phyloP scores from a whole-genome alignment of 2,113 vertebrate genomes.

The Phalacrocorax carbo region DNA sequence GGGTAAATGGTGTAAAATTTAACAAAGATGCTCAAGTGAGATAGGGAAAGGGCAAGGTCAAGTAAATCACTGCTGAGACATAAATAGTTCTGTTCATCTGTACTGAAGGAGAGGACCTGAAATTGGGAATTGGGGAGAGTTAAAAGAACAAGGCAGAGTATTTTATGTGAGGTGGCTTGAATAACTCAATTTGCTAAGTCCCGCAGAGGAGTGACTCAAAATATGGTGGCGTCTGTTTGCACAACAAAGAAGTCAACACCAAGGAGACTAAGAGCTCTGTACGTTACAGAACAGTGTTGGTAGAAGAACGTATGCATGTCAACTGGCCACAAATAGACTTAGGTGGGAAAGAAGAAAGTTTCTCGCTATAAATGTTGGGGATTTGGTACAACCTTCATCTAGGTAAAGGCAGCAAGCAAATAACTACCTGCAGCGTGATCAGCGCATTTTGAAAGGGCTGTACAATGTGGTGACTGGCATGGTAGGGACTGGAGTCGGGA shows the following conservation, averaged over 20 bases:
- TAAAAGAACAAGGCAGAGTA: background rate
- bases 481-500: rapidly evolving
- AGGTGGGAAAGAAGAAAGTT: background rate
- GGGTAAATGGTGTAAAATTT: background rate
- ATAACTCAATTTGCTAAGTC: background rate
- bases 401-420: background rate
- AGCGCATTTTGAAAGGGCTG: background rate
- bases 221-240: background rate
- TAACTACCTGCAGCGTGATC: background rate
- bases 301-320: background rate
- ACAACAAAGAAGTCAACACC: background rate
- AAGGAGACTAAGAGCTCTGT: background rate
- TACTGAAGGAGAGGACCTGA: background rate
- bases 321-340: background rate
- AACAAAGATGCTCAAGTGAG: background rate
- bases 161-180: background rate
- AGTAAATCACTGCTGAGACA: background rate
- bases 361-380: background rate
- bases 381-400: background rate
- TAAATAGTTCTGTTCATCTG: background rate
- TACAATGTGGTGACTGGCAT: background rate
- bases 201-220: background rate
- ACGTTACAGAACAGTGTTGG: background rate
- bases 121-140: background rate
- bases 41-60: background rate